These are phyloP conservation scores for Drosophila sechellia DNA, from an alignment of 1,140 invertebrate genomes.

Conservation along the genomic window DNA sequence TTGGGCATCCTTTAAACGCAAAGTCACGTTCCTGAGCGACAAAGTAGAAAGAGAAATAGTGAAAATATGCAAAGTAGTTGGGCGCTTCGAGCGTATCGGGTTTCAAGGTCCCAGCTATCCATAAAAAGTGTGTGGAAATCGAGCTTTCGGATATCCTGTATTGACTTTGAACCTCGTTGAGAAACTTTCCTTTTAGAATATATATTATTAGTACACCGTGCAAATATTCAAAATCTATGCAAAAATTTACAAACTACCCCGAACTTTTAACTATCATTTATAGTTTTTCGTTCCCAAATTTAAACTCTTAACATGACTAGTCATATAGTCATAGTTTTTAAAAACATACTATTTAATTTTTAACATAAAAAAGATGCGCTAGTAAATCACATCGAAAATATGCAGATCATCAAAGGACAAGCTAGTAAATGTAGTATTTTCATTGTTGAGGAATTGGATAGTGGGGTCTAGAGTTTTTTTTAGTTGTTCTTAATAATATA, in stretches of 20 bases:
- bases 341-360: too few relatives aligned
- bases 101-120: constrained; percentile 67
- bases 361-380: too few relatives aligned
- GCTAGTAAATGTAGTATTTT: too few relatives aligned
- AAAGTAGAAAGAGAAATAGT: constrained; percentile 71
- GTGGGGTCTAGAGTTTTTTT: too few relatives aligned
- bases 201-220: not conserved
- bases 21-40: constrained; percentile 68
- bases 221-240: not conserved
- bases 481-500: not conserved
- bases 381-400: too few relatives aligned
- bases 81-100: constrained; percentile 54
- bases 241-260: too few relatives aligned
- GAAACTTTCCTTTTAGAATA: constrained; percentile 21
- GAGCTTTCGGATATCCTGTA: constrained; percentile 21
- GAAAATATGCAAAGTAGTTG: constrained; percentile 77
- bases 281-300: too few relatives aligned
- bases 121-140: constrained; percentile 43
- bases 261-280: too few relatives aligned
- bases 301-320: too few relatives aligned
- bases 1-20: constrained; percentile 31
- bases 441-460: too few relatives aligned
- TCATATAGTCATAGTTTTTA: too few relatives aligned
- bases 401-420: too few relatives aligned
- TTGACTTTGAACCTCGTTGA: constrained; percentile 25